Evolutionary conservation across 2,113 vertebrate species (phyloP), one percentile per base, ranked within the genome.

Genomic region (Chaetodon trifascialis): DNA sequence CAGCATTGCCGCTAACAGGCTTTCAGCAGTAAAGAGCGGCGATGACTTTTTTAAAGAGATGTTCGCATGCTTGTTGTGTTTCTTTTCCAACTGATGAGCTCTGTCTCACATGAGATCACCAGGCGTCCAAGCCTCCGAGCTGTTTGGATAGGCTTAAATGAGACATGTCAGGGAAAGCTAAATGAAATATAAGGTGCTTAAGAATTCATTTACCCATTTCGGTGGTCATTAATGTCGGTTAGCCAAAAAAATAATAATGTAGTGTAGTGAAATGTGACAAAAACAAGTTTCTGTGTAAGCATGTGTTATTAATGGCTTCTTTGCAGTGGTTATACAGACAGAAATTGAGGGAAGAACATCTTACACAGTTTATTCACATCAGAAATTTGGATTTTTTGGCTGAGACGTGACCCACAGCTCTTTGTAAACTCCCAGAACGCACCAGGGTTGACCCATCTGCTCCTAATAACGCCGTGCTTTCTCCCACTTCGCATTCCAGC

Each of bases 371-470:
- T 60, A 77, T 75, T 77, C 62, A 5, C 46, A 25, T 58, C 34
- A 87, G 73, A 15, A 47, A 86, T 79, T 9, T 63, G 14, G 47
- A 76, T 49, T 42, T 42, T 80, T 16, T 42, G 42, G 7, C 23
- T 59, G 23, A 55, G 78, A 65, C 4, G 19, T 79, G 70, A 87
- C 67, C 74, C 59, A 38, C 79, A 10, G 63, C 62, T 71, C 64
- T 55, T 46, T 7, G 49, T 66, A 83, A 79, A 82, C 75, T 66
- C 68, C 66, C 67, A 82, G 1, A 71, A 78, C 66, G 34, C 75
- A 56, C 67, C 80, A n/a, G 47, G 15, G 1, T 52, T 19, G 69
- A 79, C 63, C 73, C 90, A 92, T 92, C 92, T 91, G 90, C 91
- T 91, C 79, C 77, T 52, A 81, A 89, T 92, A 87, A 91, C 67